Evolutionary conservation across 2,888 invertebrate species (phyloP).

Genomic region (Diplolepis rosae): DNA sequence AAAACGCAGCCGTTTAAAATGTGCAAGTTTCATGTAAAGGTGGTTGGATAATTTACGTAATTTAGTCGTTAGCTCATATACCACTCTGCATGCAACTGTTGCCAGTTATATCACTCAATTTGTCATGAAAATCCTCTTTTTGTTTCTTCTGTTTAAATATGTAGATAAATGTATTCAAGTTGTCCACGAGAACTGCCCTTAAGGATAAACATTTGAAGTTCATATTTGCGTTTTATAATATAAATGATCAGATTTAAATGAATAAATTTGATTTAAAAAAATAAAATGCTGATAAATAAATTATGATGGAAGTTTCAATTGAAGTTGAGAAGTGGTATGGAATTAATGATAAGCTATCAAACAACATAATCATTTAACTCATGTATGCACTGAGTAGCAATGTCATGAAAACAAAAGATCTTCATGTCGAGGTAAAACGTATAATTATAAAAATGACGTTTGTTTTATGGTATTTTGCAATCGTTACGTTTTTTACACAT

Average conservation of each 20-base stretch:
- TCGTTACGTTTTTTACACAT: neutral
- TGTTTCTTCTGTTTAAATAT: neutral
- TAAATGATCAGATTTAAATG: no score
- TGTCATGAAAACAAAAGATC: conserved; percentile 11
- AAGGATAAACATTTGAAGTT: no score
- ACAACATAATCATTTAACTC: conserved; percentile 43
- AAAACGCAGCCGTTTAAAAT: neutral
- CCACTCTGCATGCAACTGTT: neutral
- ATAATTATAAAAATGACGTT: conserved; percentile 64
- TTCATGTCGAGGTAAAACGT: conserved; percentile 32
- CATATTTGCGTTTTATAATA: no score
- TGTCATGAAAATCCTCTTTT: neutral
- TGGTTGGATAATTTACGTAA: neutral
- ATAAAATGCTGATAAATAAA: neutral
- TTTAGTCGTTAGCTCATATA: neutral
- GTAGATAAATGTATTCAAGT: neutral
- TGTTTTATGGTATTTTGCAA: conserved; percentile 47
- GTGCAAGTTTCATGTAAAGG: neutral
- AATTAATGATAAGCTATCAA: conserved; percentile 52
- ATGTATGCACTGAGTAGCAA: neutral
- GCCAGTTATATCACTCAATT: neutral
- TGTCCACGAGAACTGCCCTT: no score
- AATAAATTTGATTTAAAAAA: no score
- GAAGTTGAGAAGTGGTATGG: no score
- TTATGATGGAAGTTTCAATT: neutral